A percentile compares a stretch with the other conserved stretches of the same genome.
Conservation (phyloP, 1,140 invertebrate genomes). For the Drosophila elegans region DNA sequence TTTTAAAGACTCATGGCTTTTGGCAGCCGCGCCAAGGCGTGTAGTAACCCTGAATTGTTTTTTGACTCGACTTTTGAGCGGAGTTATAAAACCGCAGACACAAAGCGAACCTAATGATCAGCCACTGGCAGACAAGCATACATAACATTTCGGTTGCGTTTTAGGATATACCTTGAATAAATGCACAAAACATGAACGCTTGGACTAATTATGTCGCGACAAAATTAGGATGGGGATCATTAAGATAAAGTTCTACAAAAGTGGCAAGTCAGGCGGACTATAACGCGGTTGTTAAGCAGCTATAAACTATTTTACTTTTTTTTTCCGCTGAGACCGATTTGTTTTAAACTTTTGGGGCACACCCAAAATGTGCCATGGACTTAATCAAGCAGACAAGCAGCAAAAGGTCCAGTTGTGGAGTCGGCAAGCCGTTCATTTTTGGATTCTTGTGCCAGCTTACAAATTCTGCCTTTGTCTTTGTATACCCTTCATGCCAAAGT, state of each 20-base stretch:
- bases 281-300: neutral
- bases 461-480: slow-evolving; percentile 25
- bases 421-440: slow-evolving; percentile 64
- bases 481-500: too few relatives aligned
- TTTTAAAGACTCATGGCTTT: slow-evolving; percentile 42
- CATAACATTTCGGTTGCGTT: slow-evolving; percentile 45
- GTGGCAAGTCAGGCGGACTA: slow-evolving; percentile 15
- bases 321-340: slow-evolving; percentile 12
- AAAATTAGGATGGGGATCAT: slow-evolving; percentile 33
- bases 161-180: neutral
- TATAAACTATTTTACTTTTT: slow-evolving; percentile 28
- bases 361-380: slow-evolving; percentile 54
- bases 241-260: slow-evolving; percentile 22
- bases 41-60: slow-evolving; percentile 60
- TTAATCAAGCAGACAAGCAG: slow-evolving; percentile 6
- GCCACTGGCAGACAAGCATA: slow-evolving; percentile 1
- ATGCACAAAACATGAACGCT: neutral
- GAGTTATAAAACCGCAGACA: slow-evolving; percentile 22
- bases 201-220: slow-evolving; percentile 11
- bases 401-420: slow-evolving; percentile 17
- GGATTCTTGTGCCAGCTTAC: slow-evolving; percentile 50
- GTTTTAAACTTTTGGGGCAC: slow-evolving; percentile 37
- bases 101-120: slow-evolving; percentile 27
- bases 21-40: slow-evolving; percentile 36
- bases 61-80: slow-evolving; percentile 24